These are phyloP conservation scores for Barypeithes pellucidus DNA, from an alignment of 2,888 invertebrate species.

Conservation along the genomic window DNA sequence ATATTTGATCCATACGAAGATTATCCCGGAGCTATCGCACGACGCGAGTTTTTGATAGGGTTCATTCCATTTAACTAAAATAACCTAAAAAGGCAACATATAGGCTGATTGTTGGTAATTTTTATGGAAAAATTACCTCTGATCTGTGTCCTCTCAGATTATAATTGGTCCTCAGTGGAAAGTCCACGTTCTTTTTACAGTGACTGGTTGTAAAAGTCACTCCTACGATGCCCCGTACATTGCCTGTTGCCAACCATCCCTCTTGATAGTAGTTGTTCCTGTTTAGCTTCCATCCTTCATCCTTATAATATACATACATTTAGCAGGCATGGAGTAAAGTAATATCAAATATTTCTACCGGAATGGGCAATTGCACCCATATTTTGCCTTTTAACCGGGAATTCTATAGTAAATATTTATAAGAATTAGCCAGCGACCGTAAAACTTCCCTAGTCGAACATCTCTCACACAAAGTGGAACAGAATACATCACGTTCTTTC, in stretches of 20 bases:
- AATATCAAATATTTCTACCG: no score
- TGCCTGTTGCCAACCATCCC: conserved; percentile 97
- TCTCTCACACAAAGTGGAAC: background rate
- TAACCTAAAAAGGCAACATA: conserved; percentile 77
- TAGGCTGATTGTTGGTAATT: background rate
- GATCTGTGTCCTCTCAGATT: conserved; percentile 97
- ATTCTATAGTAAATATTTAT: no score
- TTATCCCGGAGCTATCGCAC: conserved; percentile 97
- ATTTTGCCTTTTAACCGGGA: no score
- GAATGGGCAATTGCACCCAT: no score
- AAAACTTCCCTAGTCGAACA: background rate
- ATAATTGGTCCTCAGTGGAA: conserved; percentile 94
- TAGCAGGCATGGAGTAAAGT: background rate
- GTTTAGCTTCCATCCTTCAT: conserved; percentile 96
- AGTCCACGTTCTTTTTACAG: conserved; percentile 88
- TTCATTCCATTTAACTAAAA: conserved; percentile 98
- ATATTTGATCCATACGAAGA: conserved; percentile 99
- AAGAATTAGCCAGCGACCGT: no score
- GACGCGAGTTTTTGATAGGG: conserved; percentile 98
- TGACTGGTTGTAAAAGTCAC: conserved; percentile 97
- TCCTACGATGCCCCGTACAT: conserved; percentile 94
- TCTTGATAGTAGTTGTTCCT: conserved; percentile 97
- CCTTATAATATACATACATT: conserved; percentile 71
- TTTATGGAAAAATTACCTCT: conserved; percentile 76
- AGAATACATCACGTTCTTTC: conserved; percentile 7